Evolutionary conservation across 2,113 vertebrate species (phyloP).

Genomic region (Barbus barbus): DNA sequence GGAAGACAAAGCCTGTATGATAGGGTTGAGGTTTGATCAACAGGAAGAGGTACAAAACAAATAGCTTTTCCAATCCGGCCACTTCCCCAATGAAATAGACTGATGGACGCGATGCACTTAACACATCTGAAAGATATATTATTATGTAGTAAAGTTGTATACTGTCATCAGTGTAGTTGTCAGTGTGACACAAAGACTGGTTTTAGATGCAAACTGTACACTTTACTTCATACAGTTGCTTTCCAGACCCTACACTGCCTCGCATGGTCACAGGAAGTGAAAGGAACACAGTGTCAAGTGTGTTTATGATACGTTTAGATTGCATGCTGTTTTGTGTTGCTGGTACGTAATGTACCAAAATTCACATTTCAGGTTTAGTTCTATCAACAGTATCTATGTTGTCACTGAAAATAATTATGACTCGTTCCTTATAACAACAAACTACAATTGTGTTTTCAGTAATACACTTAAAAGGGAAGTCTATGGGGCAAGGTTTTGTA

Average conservation of each 20-base stretch:
- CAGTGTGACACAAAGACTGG: background rate
- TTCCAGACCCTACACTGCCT: background rate
- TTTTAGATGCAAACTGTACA: too few relatives aligned
- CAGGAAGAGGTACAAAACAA: conserved; percentile 20
- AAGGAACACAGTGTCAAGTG: background rate
- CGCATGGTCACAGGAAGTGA: background rate
- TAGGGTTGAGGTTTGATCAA: background rate
- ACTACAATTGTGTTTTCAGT: background rate
- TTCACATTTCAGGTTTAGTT: background rate
- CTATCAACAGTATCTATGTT: background rate
- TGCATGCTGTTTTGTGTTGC: background rate
- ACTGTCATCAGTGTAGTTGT: background rate
- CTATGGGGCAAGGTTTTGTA: background rate
- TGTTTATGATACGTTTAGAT: background rate
- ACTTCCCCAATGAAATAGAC: background rate
- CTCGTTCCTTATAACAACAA: background rate
- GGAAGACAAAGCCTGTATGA: conserved; percentile 1
- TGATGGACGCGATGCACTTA: background rate
- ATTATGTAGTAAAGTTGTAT: background rate
- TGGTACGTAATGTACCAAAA: background rate
- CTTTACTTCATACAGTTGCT: background rate
- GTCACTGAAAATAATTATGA: background rate
- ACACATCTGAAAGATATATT: background rate
- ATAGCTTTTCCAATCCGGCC: background rate
- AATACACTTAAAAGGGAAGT: background rate